A percentile compares a stretch with the other conserved stretches of the same genome.
phyloP scores from a whole-genome alignment of 2,113 vertebrate species.

The Globicephala melas region DNA sequence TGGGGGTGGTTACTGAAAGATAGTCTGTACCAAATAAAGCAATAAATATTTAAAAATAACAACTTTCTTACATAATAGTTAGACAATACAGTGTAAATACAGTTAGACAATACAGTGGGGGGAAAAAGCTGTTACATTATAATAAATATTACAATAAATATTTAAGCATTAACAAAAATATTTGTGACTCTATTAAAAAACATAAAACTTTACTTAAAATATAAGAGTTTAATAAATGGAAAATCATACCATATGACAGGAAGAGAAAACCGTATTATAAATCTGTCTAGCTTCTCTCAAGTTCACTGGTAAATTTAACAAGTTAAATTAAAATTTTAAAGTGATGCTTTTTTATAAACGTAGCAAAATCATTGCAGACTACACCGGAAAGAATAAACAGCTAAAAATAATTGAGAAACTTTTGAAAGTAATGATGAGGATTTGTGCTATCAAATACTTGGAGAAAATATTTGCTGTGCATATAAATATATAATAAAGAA shows the following conservation, averaged over 20 bases:
- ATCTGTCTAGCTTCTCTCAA: neutral
- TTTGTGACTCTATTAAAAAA: neutral
- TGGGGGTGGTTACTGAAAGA: neutral
- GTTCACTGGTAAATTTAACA: neutral
- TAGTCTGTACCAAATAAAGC: neutral
- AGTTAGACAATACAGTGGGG: neutral
- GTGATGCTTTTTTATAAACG: neutral
- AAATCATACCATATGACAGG: neutral
- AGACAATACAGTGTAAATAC: neutral
- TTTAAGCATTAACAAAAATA: neutral
- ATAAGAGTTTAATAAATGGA: neutral
- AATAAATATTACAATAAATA: neutral
- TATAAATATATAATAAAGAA: neutral
- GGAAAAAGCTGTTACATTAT: neutral
- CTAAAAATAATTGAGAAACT: neutral
- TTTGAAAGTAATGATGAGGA: neutral
- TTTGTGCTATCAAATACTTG: neutral
- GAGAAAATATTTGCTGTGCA: neutral
- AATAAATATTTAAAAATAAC: neutral
- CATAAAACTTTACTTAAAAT: neutral
- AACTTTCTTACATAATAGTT: neutral
- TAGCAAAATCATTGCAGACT: neutral
- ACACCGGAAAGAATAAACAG: neutral
- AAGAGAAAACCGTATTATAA: neutral
- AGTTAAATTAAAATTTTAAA: neutral